phyloP scores from a whole-genome alignment of 2,797 vertebrate species.

The Tauraco hartlaubi region DNA sequence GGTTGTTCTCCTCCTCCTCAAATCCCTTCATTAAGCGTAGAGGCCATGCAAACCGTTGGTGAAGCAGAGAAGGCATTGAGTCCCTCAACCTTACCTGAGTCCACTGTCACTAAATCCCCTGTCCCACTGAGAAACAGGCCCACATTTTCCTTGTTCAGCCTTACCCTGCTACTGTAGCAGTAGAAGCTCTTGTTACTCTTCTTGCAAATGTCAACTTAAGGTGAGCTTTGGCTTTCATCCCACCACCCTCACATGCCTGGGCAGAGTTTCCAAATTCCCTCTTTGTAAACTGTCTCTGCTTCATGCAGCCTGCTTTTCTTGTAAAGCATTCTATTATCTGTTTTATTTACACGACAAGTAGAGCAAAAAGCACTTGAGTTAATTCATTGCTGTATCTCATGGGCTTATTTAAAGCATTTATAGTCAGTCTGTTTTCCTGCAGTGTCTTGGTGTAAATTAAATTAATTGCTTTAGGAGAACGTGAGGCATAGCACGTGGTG shows the following conservation, averaged over 20 bases:
- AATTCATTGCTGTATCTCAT: background rate
- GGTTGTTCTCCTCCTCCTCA: rapidly evolving
- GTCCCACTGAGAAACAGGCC: background rate
- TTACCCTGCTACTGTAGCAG: background rate
- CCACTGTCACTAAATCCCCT: background rate
- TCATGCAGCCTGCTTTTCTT: background rate
- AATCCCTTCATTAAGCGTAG: background rate
- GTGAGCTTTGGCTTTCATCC: background rate
- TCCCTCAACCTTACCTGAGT: background rate
- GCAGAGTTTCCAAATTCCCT: background rate
- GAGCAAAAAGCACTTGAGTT: background rate
- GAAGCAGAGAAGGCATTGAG: background rate
- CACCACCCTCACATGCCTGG: background rate
- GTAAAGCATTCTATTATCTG: background rate
- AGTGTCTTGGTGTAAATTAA: background rate
- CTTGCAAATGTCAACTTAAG: background rate
- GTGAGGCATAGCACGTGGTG: background rate
- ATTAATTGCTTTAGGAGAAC: background rate
- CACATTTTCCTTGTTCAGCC: background rate
- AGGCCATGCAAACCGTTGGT: background rate
- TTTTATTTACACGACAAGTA: background rate
- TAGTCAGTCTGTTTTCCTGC: background rate
- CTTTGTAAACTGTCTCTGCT: background rate
- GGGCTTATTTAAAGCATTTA: background rate
- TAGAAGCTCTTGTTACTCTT: background rate